These are phyloP conservation scores for Salminus brasiliensis DNA, from an alignment of 2,113 vertebrate species.

Conservation along the genomic window DNA sequence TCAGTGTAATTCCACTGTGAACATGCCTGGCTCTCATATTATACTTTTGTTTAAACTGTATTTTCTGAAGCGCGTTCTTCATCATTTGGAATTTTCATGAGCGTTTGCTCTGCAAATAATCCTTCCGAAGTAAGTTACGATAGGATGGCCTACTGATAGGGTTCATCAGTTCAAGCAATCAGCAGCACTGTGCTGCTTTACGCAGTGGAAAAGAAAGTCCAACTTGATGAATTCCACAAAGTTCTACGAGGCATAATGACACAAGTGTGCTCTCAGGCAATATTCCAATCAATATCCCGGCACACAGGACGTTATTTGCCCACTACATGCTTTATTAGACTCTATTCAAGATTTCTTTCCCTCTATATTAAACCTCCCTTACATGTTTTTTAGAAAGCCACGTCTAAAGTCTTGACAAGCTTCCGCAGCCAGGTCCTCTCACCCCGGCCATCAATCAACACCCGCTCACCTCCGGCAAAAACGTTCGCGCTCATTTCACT, in stretches of 20 bases:
- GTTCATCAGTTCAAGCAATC: slow-evolving; percentile 51
- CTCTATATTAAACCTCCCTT: background rate
- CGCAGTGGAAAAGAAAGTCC: slow-evolving; percentile 24
- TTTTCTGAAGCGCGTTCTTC: background rate
- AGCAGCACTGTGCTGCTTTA: slow-evolving; percentile 36
- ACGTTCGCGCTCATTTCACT: slow-evolving; percentile 7
- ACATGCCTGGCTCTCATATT: background rate
- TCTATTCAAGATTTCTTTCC: background rate
- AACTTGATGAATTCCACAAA: slow-evolving; percentile 41
- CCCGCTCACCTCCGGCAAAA: background rate
- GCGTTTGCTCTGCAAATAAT: background rate
- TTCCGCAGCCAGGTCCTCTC: background rate
- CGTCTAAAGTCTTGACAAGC: background rate
- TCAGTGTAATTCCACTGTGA: background rate
- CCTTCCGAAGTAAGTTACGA: background rate
- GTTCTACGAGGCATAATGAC: background rate
- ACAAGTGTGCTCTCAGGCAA: background rate
- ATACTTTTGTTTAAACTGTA: background rate
- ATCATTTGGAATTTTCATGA: background rate
- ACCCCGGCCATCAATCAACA: background rate
- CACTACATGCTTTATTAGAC: background rate
- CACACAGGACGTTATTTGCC: background rate
- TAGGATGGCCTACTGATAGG: slow-evolving; percentile 45
- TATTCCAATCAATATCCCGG: slow-evolving; percentile 32
- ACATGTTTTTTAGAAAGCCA: background rate